Conservation (phyloP, 2,797 vertebrate genomes). For the Alexandromys oeconomus region DNA sequence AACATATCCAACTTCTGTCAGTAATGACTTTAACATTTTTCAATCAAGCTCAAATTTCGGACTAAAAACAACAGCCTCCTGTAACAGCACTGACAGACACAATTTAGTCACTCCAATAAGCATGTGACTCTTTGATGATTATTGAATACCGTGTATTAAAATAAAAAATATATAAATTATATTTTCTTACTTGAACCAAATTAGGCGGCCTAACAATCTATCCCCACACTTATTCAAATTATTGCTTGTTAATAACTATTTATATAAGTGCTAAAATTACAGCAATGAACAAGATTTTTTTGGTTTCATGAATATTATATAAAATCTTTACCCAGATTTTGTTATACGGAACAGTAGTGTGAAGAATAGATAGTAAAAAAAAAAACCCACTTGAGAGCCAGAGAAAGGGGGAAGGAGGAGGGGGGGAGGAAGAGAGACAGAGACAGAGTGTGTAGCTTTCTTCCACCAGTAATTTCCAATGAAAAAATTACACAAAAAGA, state of each 20-base stretch:
- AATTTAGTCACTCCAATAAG: conserved; percentile 24
- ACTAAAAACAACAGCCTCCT: neutral
- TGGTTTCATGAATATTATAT: conserved; percentile 13
- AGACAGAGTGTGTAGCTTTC: neutral
- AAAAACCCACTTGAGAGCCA: neutral
- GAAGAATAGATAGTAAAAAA: neutral
- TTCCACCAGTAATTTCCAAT: neutral
- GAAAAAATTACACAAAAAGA: conserved; percentile 29
- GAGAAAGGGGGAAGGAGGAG: too few relatives aligned
- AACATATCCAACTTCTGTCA: neutral
- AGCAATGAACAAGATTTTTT: conserved; percentile 37
- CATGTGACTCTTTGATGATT: neutral
- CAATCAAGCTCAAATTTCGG: conserved; percentile 46
- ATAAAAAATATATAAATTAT: neutral
- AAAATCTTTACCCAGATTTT: conserved; percentile 19
- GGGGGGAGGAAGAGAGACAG: too few relatives aligned
- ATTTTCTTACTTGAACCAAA: conserved; percentile 55
- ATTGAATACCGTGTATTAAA: conserved; percentile 8
- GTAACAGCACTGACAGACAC: conserved; percentile 14
- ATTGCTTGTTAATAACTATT: conserved; percentile 31
- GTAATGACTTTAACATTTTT: conserved; percentile 1
- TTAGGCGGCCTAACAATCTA: neutral
- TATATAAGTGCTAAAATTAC: conserved; percentile 23
- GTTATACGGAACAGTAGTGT: neutral
- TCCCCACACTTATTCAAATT: neutral